Percentiles rank a stretch among this genome's conserved stretches.
These are phyloP conservation scores for Lasioglossum vierecki DNA, from an alignment of 2,888 invertebrate genomes.

Conservation along the genomic window DNA sequence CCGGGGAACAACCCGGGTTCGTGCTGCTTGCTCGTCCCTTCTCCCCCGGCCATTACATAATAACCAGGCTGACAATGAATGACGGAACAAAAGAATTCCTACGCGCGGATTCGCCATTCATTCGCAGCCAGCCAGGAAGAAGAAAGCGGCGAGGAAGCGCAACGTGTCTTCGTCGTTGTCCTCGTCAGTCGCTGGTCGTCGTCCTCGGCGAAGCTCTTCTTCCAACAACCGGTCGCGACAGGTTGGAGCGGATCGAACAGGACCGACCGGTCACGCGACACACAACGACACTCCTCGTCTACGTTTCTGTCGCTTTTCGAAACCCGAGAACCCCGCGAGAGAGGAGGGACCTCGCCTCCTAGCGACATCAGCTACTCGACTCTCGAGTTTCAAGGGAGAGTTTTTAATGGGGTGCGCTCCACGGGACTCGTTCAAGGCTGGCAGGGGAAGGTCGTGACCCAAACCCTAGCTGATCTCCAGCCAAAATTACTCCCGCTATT, in stretches of 20 bases:
- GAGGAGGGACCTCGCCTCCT: background rate
- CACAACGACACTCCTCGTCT: conserved; percentile 18
- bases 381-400: conserved; percentile 42
- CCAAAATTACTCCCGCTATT: background rate
- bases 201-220: conserved; percentile 25
- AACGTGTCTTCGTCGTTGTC: conserved; percentile 22
- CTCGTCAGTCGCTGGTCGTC: conserved; percentile 12
- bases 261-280: conserved; percentile 44
- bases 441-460: conserved; percentile 11
- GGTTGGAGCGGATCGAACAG: conserved; percentile 21
- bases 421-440: conserved; percentile 17
- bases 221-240: conserved; percentile 15
- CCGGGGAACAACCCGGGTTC: conserved; percentile 31
- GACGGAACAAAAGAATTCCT: conserved; percentile 72
- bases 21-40: conserved; percentile 28
- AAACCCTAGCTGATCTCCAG: background rate
- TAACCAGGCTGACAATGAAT: conserved; percentile 65
- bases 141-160: conserved; percentile 30
- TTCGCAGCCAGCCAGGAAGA: conserved; percentile 44
- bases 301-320: conserved; percentile 51
- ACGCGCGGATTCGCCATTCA: conserved; percentile 64
- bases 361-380: background rate
- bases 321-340: conserved; percentile 31
- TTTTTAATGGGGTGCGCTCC: conserved; percentile 37
- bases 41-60: conserved; percentile 58